Evolutionary conservation across 2,888 invertebrate genomes (phyloP), one percentile per base, ranked within the genome.

Genomic region (Dynastes hyllus): DNA sequence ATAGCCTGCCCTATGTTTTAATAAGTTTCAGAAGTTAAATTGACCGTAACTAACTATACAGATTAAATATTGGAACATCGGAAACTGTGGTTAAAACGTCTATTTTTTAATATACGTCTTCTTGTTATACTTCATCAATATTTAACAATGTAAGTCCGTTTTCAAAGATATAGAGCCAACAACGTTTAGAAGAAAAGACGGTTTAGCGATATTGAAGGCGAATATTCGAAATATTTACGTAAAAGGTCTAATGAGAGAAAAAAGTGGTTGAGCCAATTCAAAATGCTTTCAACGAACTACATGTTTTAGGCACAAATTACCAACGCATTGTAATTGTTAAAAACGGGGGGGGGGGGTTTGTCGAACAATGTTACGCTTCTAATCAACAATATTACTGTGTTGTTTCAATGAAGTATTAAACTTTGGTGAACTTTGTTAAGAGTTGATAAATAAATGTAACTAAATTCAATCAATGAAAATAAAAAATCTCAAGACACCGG

Each of bases 11-110:
- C 61, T 45, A 75, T 61, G 61, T 75, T 63, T 75, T 75, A 75
- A 75, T 75, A 61, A 75, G 63, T 75, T 75, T 75, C 45, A 61
- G 55, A 75, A 75, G 73, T 61, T 75, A 63, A 75, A 75, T 75
- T 75, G 73, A 75, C 61, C 73, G 61, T 61, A 45, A 75, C 73
- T 63, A 75, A 75, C 61, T 45, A 29, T 58, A 61, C 45, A 75
- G 61, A 61, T 75, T 75, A 75, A 75, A 75, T 45, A 75, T 75
- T 63, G 73, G 61, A 61, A 45, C 73, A 61, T 61, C 45, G 63
- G 61, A 61, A 75, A 27, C 61, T 75, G 61, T 63, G 73, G 73
- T 61, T 75, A 45, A 63, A 63, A 29, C 63, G 63, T 63, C 63
- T 11, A 13, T 63, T 63, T n/a, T 63, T 61, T 61, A 9, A 61